Conservation (phyloP, 2,888 invertebrate genomes). For the Xylocampa areola region DNA sequence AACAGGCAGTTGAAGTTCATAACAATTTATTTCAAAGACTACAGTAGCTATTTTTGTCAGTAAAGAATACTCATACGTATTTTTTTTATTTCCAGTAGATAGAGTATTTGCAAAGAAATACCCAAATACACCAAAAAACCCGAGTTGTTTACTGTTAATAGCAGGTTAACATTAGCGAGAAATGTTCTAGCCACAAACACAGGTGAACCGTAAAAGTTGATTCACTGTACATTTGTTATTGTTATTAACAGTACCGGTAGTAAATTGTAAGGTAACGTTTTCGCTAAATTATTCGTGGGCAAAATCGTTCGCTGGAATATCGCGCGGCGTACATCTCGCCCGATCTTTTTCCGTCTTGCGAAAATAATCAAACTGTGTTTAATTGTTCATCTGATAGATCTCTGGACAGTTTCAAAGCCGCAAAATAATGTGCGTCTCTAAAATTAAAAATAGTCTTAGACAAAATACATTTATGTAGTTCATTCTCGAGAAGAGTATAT, state of each 20-base stretch:
- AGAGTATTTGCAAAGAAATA: constrained; percentile 10
- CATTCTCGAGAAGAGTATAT: constrained; percentile 52
- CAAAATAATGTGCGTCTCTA: constrained; percentile 61
- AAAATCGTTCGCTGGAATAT: constrained; percentile 37
- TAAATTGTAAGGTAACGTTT: constrained; percentile 50
- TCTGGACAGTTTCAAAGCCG: constrained; percentile 74
- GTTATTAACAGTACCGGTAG: constrained; percentile 31
- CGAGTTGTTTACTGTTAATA: constrained; percentile 22
- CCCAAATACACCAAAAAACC: constrained; percentile 22
- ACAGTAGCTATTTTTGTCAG: constrained; percentile 1
- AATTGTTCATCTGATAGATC: constrained; percentile 77
- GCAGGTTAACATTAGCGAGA: constrained; percentile 4
- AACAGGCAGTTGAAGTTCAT: constrained; percentile 30
- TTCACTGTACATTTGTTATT: constrained; percentile 39
- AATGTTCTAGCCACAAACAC: constrained; percentile 14
- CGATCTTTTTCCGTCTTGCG: constrained; percentile 75
- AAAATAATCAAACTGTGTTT: constrained; percentile 78
- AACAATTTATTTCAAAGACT: constrained; percentile 23
- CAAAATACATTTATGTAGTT: constrained; percentile 62
- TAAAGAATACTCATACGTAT: too few species aligned
- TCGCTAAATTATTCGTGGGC: constrained; percentile 29
- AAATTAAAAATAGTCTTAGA: constrained; percentile 74
- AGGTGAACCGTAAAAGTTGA: constrained; percentile 34
- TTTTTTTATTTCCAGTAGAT: too few species aligned
- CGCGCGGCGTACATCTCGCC: constrained; percentile 61